Percentiles rank a stretch among this genome's conserved stretches.
phyloP scores from a whole-genome alignment of 1,140 invertebrate genomes.

The Thrips palmi region DNA sequence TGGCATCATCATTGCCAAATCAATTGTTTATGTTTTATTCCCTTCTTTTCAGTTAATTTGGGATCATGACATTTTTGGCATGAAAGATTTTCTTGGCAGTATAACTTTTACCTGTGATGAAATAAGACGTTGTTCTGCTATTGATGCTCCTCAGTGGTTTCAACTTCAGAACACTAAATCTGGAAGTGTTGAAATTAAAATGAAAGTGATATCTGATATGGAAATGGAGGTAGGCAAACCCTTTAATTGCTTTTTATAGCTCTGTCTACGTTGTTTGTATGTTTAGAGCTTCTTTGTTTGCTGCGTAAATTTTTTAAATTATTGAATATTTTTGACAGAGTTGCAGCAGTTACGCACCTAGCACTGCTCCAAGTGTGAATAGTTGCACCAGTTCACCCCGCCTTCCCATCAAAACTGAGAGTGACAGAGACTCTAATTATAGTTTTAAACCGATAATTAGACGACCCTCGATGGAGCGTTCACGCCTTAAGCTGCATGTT shows the following conservation, averaged over 20 bases:
- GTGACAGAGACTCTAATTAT: too few relatives aligned
- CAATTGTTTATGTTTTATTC: too few relatives aligned
- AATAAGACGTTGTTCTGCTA: conserved; percentile 25
- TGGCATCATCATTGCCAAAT: background rate
- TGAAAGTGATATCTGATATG: conserved; percentile 25
- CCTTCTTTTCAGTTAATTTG: conserved; percentile 24
- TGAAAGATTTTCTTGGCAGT: conserved; percentile 34
- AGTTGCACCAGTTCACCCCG: too few relatives aligned
- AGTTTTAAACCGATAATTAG: conserved; percentile 19
- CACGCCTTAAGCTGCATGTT: conserved; percentile 20
- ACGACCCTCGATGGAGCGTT: conserved; percentile 22
- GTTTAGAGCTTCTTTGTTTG: too few relatives aligned
- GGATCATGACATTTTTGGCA: conserved; percentile 34
- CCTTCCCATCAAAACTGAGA: too few relatives aligned
- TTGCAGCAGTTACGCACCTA: too few relatives aligned
- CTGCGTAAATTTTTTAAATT: too few relatives aligned
- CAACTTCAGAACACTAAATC: conserved; percentile 23
- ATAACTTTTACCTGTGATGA: conserved; percentile 27
- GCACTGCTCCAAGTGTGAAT: too few relatives aligned
- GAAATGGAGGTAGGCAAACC: too few relatives aligned
- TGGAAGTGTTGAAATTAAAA: conserved; percentile 25
- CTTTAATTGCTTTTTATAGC: too few relatives aligned
- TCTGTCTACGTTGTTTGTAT: too few relatives aligned
- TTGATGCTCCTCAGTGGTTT: conserved; percentile 24
- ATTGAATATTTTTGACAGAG: too few relatives aligned